Conservation (phyloP, 2,888 invertebrate genomes). For the Himalopsyche anomala region DNA sequence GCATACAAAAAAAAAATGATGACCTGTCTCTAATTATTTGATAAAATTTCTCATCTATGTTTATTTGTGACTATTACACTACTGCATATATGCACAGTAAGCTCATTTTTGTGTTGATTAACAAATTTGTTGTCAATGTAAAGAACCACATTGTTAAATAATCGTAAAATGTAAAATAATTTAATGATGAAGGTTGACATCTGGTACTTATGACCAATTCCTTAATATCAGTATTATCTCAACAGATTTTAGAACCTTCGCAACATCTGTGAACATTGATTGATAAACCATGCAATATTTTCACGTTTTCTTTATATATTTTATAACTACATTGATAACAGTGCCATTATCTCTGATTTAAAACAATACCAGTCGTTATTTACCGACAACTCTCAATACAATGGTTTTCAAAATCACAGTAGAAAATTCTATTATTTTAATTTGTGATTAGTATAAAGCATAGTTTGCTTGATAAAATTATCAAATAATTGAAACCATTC, state of each 20-base stretch:
- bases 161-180: constrained; percentile 13
- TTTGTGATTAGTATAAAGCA: no score
- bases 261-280: constrained; percentile 32
- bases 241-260: constrained; percentile 50
- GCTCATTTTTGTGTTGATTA: background rate
- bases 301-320: background rate
- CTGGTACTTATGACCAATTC: constrained; percentile 53
- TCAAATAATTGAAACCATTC: no score
- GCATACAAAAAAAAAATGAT: no score
- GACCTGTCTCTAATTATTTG: no score
- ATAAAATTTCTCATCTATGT: no score
- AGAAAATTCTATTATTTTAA: no score
- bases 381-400: no score
- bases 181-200: background rate
- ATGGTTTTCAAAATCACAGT: no score
- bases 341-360: background rate
- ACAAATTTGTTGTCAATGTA: background rate
- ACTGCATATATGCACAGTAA: background rate
- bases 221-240: constrained; percentile 55
- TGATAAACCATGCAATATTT: constrained; percentile 12
- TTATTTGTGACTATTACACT: no score
- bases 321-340: background rate
- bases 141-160: background rate
- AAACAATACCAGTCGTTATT: no score
- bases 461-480: no score